These are phyloP conservation scores for Bombus superbus DNA, from an alignment of 1,140 invertebrate species.

Conservation along the genomic window DNA sequence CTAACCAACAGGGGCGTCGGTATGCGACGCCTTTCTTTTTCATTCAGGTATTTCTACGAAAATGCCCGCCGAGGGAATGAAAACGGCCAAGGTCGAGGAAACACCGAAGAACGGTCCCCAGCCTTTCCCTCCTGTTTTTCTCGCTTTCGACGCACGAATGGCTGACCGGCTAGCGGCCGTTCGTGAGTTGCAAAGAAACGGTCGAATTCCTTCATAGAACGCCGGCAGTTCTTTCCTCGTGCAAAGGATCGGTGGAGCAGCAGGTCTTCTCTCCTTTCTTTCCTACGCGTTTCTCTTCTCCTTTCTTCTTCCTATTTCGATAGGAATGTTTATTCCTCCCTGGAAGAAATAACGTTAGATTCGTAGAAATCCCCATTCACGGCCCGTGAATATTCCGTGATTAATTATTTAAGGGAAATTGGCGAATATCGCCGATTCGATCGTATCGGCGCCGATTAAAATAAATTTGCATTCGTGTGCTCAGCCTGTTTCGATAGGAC, in stretches of 20 bases:
- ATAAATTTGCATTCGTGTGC: neutral
- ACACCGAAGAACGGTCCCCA: neutral
- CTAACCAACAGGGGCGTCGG: conserved; percentile 48
- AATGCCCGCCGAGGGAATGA: neutral
- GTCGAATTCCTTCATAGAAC: conserved; percentile 24
- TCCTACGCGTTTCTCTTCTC: too few species aligned
- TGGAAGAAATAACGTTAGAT: neutral
- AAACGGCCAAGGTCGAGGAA: conserved; percentile 29
- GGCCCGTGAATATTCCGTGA: neutral
- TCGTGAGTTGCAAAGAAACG: conserved; percentile 48
- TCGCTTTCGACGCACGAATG: conserved; percentile 46
- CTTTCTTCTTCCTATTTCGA: neutral
- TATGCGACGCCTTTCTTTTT: conserved; percentile 55
- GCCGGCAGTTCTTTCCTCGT: neutral
- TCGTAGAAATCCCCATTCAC: neutral
- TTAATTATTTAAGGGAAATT: conserved; percentile 13
- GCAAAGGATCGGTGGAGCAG: neutral
- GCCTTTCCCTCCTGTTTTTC: conserved; percentile 26
- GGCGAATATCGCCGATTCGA: neutral
- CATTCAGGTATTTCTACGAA: conserved; percentile 56
- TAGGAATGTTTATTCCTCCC: neutral
- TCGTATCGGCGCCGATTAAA: conserved; percentile 2
- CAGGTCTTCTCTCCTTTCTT: neutral
- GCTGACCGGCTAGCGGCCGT: neutral
- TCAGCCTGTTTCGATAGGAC: neutral